These are phyloP conservation scores for Grus americana DNA, from an alignment of 2,113 vertebrate genomes.

Conservation along the genomic window DNA sequence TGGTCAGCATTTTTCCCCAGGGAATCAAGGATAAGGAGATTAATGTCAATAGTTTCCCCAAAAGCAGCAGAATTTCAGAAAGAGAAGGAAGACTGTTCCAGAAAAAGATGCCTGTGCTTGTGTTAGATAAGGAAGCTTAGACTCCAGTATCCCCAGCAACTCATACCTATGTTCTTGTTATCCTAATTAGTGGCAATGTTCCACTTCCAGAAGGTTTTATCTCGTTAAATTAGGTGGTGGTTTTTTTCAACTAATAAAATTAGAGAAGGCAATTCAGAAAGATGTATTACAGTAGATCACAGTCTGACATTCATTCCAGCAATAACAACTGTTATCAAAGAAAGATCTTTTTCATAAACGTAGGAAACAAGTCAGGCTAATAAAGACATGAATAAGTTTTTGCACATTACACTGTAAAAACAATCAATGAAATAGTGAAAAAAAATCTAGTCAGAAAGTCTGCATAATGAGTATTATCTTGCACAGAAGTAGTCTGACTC, in stretches of 20 bases:
- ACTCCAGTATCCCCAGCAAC: background rate
- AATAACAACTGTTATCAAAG: slow-evolving; percentile 68
- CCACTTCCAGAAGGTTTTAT: slow-evolving; percentile 14
- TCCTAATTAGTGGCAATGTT: slow-evolving; percentile 37
- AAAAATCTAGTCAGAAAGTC: slow-evolving; percentile 31
- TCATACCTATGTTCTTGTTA: slow-evolving; percentile 25
- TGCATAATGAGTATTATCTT: slow-evolving; percentile 70
- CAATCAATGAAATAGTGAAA: slow-evolving; percentile 63
- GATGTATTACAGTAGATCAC: slow-evolving; percentile 33
- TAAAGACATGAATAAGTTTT: slow-evolving; percentile 56
- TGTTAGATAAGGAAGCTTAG: background rate
- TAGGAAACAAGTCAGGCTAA: slow-evolving; percentile 67
- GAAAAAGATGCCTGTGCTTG: background rate
- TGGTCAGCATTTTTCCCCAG: slow-evolving; percentile 9
- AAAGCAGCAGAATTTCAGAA: slow-evolving; percentile 27
- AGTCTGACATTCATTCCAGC: slow-evolving; percentile 52
- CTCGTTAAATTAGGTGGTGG: background rate
- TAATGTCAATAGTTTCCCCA: background rate
- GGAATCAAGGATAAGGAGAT: slow-evolving; percentile 12
- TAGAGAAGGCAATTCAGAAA: slow-evolving; percentile 52
- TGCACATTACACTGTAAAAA: slow-evolving; percentile 60
- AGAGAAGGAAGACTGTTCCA: background rate
- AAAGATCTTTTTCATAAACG: slow-evolving; percentile 36
- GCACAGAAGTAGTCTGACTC: slow-evolving; percentile 61
- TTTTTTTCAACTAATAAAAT: slow-evolving; percentile 38